Base-by-base conservation (phyloP, 2,888 invertebrate species). In the Euproctis similis region DNA sequence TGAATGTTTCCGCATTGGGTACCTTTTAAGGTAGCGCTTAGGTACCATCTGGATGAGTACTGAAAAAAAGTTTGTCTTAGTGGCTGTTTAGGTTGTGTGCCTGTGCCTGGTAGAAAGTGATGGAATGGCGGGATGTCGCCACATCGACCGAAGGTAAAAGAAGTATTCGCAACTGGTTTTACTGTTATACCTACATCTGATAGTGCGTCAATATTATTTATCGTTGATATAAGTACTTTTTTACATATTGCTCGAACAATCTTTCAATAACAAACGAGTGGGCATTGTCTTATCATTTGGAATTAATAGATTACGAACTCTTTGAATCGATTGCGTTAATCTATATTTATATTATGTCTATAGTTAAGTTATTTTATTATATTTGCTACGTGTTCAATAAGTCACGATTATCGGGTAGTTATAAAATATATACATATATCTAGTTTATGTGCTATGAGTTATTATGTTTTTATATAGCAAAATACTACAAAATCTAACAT, bases 231-330 rank as follows among this genome's bases (percentile, higher is more conserved):
- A 67, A 51, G 38, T n/a, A n/a, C n/a, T 49, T 52, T 56, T 63
- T 54, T 48, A 39, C 42, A 43, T 53, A 56, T 66, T 44, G 44
- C 49, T 63, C 56, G 60, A 61, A 67, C 48, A 52, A 59, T 65
- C 63, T 54, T 59, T 56, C 58, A 60, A 67, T 56, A 60, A 59
- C 49, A 61, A 59, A 52, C 45, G 51, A 58, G 46, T 55, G 56
- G 58, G 50, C 41, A 66, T 67, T 65, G 69, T 68, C 64, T 76
- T 78, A 76, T 76, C 76, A 62, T 31, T 40, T 39, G 42, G 49
- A 58, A 60, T 59, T 59, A 64, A 45, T 45, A 38, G 34, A 31
- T 42, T 51, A 50, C 51, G 49, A 55, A 31, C 32, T 53, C 40
- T 20, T 26, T 23, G 31, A 38, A 24, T 48, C 37, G 51, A 53